Conservation (phyloP, 2,888 invertebrate species). For the Eubasilissa splendida region DNA sequence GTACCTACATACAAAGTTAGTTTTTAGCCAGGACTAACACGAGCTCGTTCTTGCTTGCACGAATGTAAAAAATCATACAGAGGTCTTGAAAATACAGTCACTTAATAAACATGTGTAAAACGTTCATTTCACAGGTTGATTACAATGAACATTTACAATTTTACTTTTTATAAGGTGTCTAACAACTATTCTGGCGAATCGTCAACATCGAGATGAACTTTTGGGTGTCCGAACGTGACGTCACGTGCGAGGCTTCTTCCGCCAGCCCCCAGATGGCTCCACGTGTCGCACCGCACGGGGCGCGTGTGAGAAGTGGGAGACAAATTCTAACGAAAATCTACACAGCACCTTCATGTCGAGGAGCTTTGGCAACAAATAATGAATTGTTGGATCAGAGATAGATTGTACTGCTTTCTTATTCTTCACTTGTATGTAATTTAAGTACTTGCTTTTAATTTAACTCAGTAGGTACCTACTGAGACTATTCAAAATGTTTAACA, state of each 20-base stretch:
- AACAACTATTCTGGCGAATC: background rate
- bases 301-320: slow-evolving; percentile 17
- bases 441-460: no score
- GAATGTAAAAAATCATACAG: background rate
- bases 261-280: slow-evolving; percentile 24
- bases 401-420: no score
- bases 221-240: slow-evolving; percentile 35
- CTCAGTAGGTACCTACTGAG: no score
- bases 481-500: no score
- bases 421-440: no score
- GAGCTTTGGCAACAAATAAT: no score
- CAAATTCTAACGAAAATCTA: slow-evolving; percentile 19
- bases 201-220: background rate
- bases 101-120: background rate
- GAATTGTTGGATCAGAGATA: no score
- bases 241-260: slow-evolving; percentile 37
- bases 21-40: slow-evolving; percentile 12
- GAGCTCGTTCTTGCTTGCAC: slow-evolving; percentile 15
- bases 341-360: background rate
- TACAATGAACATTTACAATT: background rate
- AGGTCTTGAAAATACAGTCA: background rate
- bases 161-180: background rate
- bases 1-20: slow-evolving; percentile 22
- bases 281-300: slow-evolving; percentile 24
- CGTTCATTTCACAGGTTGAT: background rate